Conservation (phyloP, 2,797 vertebrate species). For the Zalophus californianus region DNA sequence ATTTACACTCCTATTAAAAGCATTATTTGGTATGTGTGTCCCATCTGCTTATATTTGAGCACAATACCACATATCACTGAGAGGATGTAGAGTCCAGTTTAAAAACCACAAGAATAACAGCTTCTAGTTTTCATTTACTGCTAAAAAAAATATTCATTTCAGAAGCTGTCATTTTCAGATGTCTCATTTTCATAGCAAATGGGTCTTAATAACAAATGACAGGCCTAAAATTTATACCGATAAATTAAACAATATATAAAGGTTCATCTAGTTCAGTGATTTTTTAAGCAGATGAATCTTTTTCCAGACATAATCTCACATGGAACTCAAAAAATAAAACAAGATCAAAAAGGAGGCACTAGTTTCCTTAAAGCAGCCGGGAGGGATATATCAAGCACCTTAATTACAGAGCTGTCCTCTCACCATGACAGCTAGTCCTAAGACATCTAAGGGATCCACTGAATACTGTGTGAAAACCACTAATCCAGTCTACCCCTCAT, state of each 20-base stretch:
- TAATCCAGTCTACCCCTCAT: neutral
- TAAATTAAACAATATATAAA: slow-evolving; percentile 31
- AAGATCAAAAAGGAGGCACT: neutral
- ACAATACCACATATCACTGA: neutral
- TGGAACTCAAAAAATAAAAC: neutral
- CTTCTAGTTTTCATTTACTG: neutral
- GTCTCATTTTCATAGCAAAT: neutral
- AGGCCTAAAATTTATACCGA: neutral
- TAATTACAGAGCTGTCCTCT: neutral
- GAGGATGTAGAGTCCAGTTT: neutral
- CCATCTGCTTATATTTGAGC: neutral
- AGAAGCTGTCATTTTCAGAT: slow-evolving; percentile 34
- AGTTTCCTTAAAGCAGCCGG: neutral
- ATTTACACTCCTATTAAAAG: neutral
- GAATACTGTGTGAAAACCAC: neutral
- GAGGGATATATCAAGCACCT: neutral
- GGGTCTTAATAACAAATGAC: slow-evolving; percentile 11
- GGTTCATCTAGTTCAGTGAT: neutral
- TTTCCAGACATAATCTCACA: neutral
- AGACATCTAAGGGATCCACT: neutral
- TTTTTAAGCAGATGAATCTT: neutral
- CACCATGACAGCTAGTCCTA: neutral
- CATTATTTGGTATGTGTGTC: neutral
- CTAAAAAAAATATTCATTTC: neutral
- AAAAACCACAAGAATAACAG: neutral